Base-by-base conservation (phyloP, 2,113 vertebrate genomes). In the Trochalopteron elliotii region DNA sequence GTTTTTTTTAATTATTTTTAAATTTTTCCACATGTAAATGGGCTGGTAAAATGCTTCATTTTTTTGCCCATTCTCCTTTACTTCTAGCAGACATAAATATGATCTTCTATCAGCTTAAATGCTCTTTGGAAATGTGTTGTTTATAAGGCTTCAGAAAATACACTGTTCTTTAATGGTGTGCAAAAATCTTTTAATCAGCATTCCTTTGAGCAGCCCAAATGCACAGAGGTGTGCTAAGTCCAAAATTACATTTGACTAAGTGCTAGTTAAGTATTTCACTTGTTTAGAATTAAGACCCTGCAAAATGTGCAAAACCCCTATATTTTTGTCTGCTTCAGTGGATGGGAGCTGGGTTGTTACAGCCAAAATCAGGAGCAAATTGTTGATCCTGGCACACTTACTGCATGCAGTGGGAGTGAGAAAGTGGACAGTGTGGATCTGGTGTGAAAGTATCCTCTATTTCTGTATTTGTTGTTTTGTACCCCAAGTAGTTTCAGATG, bases 221-320 rank as follows among this genome's bases (percentile, higher is more conserved):
- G 35, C 25, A 42, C 40, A 47, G 55, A n/a, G 7, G 19, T 72
- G 13, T 77, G 30, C 71, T 35, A 50, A 71, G 39, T 87, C 60
- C 28, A 75, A 65, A 65, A 70, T 83, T 33, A 63, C 39, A 11
- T 77, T 87, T 89, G 21, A 23, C 33, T 37, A 30, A 47, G 17
- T 55, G 8, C 13, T 69, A 55, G 23, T 74, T 33, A 83, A 53
- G 3, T 47, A 5, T 22, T 75, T 47, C 69, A 67, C 30, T 87
- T 68, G 23, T 31, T 52, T 57, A 15, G 31, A 78, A 37, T 74
- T 77, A 74, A 67, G 42, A 75, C 14, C 8, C 23, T 67, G 20
- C 1, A 6, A 72, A 74, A 76, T 3, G 3, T 57, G 18, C 15
- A 65, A 44, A 64, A 4, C 0, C 5, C 4, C 1, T 19, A 0